These are phyloP conservation scores for Micromesistius poutassou DNA, from an alignment of 2,797 vertebrate genomes.

Conservation along the genomic window DNA sequence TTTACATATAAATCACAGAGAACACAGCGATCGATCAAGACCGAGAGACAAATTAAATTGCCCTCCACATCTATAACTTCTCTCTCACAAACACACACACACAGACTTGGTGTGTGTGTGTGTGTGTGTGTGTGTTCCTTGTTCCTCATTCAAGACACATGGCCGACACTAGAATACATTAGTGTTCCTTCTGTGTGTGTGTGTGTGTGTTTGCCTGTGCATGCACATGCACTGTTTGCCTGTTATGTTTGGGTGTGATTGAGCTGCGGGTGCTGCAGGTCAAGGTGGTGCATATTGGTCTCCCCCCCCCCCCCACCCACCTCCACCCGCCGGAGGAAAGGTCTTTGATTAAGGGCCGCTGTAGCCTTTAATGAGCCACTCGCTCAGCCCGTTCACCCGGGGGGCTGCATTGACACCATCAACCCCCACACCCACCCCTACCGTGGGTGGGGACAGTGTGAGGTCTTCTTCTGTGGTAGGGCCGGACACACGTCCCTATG, in stretches of 20 bases:
- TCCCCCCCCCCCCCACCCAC: neutral
- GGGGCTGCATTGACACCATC: neutral
- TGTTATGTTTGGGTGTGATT: neutral
- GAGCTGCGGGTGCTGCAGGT: neutral
- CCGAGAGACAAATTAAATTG: slow-evolving; percentile 1
- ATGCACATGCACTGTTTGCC: neutral
- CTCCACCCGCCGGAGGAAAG: neutral
- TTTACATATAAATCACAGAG: neutral
- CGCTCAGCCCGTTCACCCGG: neutral
- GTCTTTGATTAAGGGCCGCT: slow-evolving; percentile 1
- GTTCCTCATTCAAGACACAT: neutral
- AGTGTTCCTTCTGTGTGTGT: neutral
- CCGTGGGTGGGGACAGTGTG: neutral
- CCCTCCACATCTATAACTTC: neutral
- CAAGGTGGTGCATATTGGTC: neutral
- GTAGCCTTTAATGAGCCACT: slow-evolving; percentile 4
- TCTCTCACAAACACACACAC: neutral
- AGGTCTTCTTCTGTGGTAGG: neutral
- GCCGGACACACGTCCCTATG: neutral
- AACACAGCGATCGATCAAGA: neutral
- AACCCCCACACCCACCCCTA: neutral
- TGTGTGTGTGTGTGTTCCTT: neutral
- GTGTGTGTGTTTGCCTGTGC: neutral
- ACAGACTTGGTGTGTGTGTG: neutral
- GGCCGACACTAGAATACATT: neutral